Evolutionary conservation across 2,113 vertebrate species (phyloP).

Genomic region (Hemiprocne comata): DNA sequence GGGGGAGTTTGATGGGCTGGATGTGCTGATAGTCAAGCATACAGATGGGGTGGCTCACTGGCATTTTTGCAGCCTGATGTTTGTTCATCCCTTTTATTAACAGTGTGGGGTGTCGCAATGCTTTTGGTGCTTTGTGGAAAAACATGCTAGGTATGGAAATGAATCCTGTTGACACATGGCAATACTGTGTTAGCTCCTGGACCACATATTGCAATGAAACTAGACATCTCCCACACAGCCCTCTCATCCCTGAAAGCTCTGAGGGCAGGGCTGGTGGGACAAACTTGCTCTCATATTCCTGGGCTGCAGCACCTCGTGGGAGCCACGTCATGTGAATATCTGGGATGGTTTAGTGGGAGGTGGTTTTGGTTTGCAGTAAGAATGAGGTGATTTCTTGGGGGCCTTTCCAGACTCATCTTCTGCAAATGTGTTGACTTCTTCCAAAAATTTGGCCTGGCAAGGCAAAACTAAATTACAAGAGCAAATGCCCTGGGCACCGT

Average conservation of each 20-base stretch:
- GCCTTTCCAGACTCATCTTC: neutral
- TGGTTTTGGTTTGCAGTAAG: neutral
- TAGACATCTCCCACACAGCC: neutral
- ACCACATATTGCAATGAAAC: fast-evolving
- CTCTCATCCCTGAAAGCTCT: neutral
- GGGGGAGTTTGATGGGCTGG: neutral
- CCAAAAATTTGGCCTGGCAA: neutral
- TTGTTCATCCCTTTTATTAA: neutral
- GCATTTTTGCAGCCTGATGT: neutral
- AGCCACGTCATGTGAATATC: fast-evolving
- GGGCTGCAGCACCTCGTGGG: neutral
- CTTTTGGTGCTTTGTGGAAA: neutral
- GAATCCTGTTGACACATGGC: fast-evolving
- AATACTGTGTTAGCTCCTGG: neutral
- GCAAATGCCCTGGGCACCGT: neutral
- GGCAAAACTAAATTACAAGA: neutral
- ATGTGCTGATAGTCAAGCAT: neutral
- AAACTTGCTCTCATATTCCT: neutral
- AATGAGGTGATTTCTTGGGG: neutral
- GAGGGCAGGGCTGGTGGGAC: neutral
- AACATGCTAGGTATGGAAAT: fast-evolving
- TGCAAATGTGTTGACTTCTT: neutral
- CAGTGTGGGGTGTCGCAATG: fast-evolving
- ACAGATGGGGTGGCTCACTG: fast-evolving
- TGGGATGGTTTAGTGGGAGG: neutral